Conservation (phyloP, 2,888 invertebrate species). For the Cartodere bifasciata region DNA sequence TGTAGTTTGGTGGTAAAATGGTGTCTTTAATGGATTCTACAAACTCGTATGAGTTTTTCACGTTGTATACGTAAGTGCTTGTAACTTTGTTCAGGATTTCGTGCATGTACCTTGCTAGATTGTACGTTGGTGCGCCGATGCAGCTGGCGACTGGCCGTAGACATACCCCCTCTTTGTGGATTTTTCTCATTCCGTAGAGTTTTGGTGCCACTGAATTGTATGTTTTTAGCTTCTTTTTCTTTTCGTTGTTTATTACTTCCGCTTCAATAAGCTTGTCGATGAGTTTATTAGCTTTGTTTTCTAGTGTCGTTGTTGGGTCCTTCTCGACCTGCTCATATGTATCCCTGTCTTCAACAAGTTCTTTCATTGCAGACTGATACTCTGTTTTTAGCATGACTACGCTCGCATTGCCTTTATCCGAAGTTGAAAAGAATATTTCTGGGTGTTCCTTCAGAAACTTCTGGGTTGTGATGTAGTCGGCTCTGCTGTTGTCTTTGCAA, state of each 20-base stretch:
- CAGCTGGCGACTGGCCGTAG: background rate
- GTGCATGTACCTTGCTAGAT: background rate
- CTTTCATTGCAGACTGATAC: too few species aligned
- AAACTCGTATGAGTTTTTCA: conserved; percentile 1
- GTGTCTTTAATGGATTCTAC: background rate
- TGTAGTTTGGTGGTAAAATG: background rate
- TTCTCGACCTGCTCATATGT: background rate
- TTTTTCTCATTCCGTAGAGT: conserved; percentile 1
- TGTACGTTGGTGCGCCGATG: background rate
- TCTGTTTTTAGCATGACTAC: too few species aligned
- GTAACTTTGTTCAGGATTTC: background rate
- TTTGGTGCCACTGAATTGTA: too few species aligned
- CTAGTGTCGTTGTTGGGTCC: conserved; percentile 1
- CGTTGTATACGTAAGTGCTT: background rate
- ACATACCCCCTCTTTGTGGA: conserved; percentile 1
- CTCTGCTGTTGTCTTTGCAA: too few species aligned
- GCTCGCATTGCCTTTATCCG: too few species aligned
- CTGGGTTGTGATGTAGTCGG: too few species aligned
- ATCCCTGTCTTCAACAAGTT: too few species aligned
- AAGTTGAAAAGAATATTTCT: too few species aligned
- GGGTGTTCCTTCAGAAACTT: too few species aligned
- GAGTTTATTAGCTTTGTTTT: background rate
- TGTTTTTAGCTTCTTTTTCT: background rate
- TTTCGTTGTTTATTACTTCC: conserved; percentile 1
- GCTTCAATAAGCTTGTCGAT: background rate